Evolutionary conservation across 2,888 invertebrate genomes (phyloP).

Genomic region (Coenonympha arcania): DNA sequence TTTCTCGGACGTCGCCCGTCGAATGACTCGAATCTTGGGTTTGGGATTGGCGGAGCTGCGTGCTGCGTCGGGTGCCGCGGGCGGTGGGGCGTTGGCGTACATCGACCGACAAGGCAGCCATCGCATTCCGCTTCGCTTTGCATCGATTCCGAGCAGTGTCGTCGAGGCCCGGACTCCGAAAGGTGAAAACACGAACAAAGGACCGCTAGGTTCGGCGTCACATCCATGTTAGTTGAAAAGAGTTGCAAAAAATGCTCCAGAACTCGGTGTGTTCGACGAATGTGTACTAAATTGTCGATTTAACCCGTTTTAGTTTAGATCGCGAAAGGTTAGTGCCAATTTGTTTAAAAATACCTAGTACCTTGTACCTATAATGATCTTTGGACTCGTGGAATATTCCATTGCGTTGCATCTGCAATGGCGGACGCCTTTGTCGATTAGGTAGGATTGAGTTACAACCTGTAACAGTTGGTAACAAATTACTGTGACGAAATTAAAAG

Average conservation of each 20-base stretch:
- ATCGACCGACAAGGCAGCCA: conserved; percentile 31
- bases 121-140: conserved; percentile 36
- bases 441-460: conserved; percentile 1
- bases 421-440: conserved; percentile 16
- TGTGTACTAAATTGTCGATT: conserved; percentile 37
- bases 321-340: conserved; percentile 53
- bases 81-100: conserved; percentile 28
- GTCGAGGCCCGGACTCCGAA: conserved; percentile 29
- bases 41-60: neutral
- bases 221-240: conserved; percentile 30
- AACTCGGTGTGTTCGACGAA: conserved; percentile 35
- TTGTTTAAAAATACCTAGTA: conserved; percentile 30
- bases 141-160: conserved; percentile 25
- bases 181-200: conserved; percentile 40
- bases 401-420: conserved; percentile 12
- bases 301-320: conserved; percentile 32
- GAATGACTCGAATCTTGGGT: neutral
- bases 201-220: conserved; percentile 36
- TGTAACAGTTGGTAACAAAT: neutral
- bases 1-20: neutral
- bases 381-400: conserved; percentile 15
- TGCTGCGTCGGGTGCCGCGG: neutral
- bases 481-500: neutral
- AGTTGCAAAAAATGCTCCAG: conserved; percentile 39
- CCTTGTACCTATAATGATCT: neutral